Base-by-base conservation (phyloP, 2,113 vertebrate species). In the Sander lucioperca region DNA sequence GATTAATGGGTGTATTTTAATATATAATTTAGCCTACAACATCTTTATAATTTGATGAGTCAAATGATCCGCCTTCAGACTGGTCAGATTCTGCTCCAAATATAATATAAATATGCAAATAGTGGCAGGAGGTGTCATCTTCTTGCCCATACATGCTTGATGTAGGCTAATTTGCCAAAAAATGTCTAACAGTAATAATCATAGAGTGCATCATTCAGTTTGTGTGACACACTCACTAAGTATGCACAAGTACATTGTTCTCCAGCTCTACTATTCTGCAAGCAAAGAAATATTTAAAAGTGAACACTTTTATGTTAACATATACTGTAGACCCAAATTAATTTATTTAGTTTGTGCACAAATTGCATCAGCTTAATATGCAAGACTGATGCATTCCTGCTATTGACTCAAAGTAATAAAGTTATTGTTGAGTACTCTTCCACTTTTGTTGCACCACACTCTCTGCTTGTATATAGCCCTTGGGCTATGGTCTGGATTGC, bases 41-140 rank as follows among this genome's bases (percentile, higher is more conserved):
- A 51, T 64, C 7, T 51, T 58, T 23, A n/a, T 76, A 48, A 67
- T 68, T 82, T 74, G 62, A 70, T 50, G 68, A 88, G 33, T 69
- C 63, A 69, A 79, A 77, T 23, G 2, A 65, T 83, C 30, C 39
- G 70, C 77, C 74, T 74, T 67, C 84, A 64, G 23, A 58, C 23
- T 21, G 59, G 59, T 75, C 65, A 66, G 30, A 71, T 7, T 86
- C 69, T 25, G 47, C 25, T 85, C 50, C 12, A 69, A 62, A 80
- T 51, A 62, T 39, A 45, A 45, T 23, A 75, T 83, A 72, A 81
- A 89, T 45, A 79, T 82, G 74, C 57, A 89, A 77, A 80, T 61
- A 14, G 6, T 39, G 33, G 62, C 57, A 81, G 54, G n/a, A 39
- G 36, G 43, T 39, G 69, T 45, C 74, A 47, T 65, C 53, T 75